Evolutionary conservation across 2,888 invertebrate species (phyloP).

Genomic region (Nomada ruficornis): DNA sequence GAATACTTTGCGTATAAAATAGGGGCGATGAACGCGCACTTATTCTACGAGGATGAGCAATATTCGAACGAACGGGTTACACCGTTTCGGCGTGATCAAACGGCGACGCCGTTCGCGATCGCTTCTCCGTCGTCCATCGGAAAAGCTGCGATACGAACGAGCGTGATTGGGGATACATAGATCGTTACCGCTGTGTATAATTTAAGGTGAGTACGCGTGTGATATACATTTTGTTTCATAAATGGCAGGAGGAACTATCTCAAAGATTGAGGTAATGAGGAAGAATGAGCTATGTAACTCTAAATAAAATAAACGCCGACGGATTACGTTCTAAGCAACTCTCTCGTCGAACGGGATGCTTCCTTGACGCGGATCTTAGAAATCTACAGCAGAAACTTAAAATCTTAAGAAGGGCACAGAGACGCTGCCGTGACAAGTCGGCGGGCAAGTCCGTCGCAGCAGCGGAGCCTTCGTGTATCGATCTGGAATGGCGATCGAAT

Average conservation of each 20-base stretch:
- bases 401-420: constrained; percentile 48
- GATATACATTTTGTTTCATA: constrained; percentile 46
- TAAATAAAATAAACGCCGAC: constrained; percentile 61
- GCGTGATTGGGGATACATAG: constrained; percentile 13
- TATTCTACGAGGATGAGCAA: constrained; percentile 68
- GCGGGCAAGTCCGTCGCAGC: constrained; percentile 72
- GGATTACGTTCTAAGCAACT: constrained; percentile 47
- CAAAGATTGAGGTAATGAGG: constrained; percentile 81
- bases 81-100: constrained; percentile 23
- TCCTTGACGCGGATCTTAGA: constrained; percentile 64
- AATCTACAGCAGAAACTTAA: constrained; percentile 48
- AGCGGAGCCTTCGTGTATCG: constrained; percentile 75
- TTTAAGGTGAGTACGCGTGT: constrained; percentile 47
- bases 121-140: neutral
- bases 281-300: constrained; percentile 73
- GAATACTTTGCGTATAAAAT: constrained; percentile 46
- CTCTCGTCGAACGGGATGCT: constrained; percentile 77
- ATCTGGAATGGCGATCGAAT: neutral
- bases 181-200: constrained; percentile 29
- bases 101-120: neutral
- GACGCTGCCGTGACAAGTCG: constrained; percentile 82
- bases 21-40: constrained; percentile 52
- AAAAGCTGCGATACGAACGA: constrained; percentile 15
- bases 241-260: constrained; percentile 79
- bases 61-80: constrained; percentile 50